Evolutionary conservation across 1,140 invertebrate species (phyloP), one percentile per base, ranked within the genome.

Genomic region (Solenopsis fugax): DNA sequence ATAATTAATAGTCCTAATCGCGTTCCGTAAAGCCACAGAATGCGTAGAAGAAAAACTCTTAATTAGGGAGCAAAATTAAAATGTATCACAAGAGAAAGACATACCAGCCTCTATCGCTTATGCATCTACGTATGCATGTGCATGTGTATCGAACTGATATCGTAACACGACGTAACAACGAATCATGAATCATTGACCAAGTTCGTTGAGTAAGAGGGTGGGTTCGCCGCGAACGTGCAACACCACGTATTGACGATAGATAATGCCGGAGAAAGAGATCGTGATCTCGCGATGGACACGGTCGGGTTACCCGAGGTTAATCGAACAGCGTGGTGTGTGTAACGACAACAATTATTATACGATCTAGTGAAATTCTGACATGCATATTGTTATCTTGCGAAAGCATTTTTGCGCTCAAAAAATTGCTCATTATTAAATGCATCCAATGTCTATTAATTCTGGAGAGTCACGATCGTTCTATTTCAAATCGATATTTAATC

Each of bases 171-270:
- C n/a, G n/a, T n/a, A n/a, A n/a, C n/a, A n/a, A n/a, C n/a, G 87
- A 92, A 88, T 91, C 89, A 88, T 93, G 92, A 93, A 91, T 93
- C 92, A 93, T 92, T 90, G 88, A 64, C 10, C 24, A 37, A 50
- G 48, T 67, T 77, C 41, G 84, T 89, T 89, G 88, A 77, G 87
- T 48, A 89, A 89, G 62, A 89, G 64, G 72, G 69, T 88, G 87
- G 50, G 50, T 67, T 85, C 58, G 87, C 77, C 86, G 69, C 64
- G 71, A 88, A 88, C 29, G 56, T 77, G 54, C 73, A 72, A 16
- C 48, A 62, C 69, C 82, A 88, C 75, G 82, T 88, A 88, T 88
- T 72, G 72, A 91, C 87, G 87, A 92, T 88, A 91, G 88, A 87
- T 91, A 90, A 88, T 89, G 69, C 85, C 87, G 85, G 75, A 88